These are phyloP conservation scores for Scaptodrosophila latifasciaeformis DNA, from an alignment of 2,888 invertebrate genomes.

Conservation along the genomic window DNA sequence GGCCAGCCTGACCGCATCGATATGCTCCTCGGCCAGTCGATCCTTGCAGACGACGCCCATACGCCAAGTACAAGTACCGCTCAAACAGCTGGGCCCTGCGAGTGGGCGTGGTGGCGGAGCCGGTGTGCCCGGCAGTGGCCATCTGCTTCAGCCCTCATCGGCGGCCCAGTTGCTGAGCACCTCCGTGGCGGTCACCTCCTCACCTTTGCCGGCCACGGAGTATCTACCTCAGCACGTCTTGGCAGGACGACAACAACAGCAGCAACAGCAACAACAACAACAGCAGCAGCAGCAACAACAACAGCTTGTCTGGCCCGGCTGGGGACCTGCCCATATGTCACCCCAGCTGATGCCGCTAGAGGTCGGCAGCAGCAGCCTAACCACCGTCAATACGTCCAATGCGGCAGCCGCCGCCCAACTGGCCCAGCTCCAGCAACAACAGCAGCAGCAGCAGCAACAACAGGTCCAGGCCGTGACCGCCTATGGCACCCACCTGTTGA, in stretches of 20 bases:
- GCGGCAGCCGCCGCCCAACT: constrained; percentile 65
- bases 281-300: constrained; percentile 36
- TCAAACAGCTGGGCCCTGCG: constrained; percentile 51
- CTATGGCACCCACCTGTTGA: constrained; percentile 50
- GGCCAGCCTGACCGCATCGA: constrained; percentile 78
- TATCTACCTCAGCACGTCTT: constrained; percentile 72
- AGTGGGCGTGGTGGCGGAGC: constrained; percentile 17
- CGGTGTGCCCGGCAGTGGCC: constrained; percentile 35
- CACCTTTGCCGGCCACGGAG: constrained; percentile 59
- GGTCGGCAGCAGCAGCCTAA: constrained; percentile 21
- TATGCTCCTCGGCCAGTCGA: constrained; percentile 77
- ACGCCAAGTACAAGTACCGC: constrained; percentile 74
- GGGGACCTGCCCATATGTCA: constrained; percentile 53
- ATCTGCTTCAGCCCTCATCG: constrained; percentile 52
- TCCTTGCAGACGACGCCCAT: constrained; percentile 77
- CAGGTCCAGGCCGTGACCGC: constrained; percentile 44
- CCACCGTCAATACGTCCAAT: constrained; percentile 71
- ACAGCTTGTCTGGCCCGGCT: constrained; percentile 20
- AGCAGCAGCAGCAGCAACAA: constrained; percentile 52
- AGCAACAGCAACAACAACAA: constrained; percentile 34
- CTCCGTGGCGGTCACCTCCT: constrained; percentile 37
- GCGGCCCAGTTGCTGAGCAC: constrained; percentile 15
- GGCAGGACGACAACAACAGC: constrained; percentile 51
- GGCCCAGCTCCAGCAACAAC: constrained; percentile 56
- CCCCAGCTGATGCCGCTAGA: constrained; percentile 53